phyloP scores from a whole-genome alignment of 2,888 invertebrate species.

The Blomia tropicalis region DNA sequence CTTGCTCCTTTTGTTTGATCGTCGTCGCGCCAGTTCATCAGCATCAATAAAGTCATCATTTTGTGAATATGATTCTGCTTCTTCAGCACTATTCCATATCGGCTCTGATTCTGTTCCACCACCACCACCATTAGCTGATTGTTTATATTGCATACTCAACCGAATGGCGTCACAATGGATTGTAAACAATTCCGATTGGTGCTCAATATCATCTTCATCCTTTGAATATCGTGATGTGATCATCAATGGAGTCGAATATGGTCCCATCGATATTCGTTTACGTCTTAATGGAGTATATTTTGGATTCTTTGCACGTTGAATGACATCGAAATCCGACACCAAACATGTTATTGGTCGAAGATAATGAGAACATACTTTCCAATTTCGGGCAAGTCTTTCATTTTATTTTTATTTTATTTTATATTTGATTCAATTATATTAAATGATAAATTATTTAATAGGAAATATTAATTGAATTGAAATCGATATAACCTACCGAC shows the following conservation, averaged over 20 bases:
- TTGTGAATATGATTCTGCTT: no score
- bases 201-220: conserved; percentile 6
- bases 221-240: neutral
- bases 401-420: neutral
- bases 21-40: no score
- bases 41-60: no score
- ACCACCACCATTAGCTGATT: no score
- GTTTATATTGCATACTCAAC: conserved; percentile 1
- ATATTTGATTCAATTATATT: no score
- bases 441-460: neutral
- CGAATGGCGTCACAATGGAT: conserved; percentile 11
- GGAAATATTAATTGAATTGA: neutral
- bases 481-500: neutral
- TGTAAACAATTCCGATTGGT: neutral
- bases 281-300: conserved; percentile 1
- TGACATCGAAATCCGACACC: neutral
- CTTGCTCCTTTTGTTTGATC: no score
- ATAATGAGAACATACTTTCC: conserved; percentile 18
- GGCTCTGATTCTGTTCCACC: no score
- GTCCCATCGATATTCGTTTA: neutral
- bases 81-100: no score
- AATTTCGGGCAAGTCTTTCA: conserved; percentile 11
- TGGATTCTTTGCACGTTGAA: conserved; percentile 1
- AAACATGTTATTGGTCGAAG: neutral
- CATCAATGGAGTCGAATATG: neutral